Percentiles rank a stretch among this genome's conserved stretches.
Conservation (phyloP, 1,140 invertebrate species). For the Drosophila teissieri region DNA sequence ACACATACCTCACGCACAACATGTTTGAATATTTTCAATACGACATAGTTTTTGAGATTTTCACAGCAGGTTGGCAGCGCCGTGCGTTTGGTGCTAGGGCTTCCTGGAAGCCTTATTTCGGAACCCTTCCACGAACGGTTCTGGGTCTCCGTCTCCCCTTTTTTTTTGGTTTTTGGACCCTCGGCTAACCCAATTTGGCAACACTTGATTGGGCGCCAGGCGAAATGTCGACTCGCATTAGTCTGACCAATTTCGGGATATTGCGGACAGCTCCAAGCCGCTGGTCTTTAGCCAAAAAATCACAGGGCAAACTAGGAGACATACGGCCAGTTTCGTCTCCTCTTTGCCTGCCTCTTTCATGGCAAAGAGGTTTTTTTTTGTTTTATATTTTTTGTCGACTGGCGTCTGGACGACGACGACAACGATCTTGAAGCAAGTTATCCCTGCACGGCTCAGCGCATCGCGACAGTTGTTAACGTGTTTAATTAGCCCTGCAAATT, state of each 20-base stretch:
- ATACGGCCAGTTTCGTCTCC: constrained; percentile 28
- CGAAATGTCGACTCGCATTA: constrained; percentile 71
- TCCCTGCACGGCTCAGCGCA: constrained; percentile 74
- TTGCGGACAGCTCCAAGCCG: constrained; percentile 78
- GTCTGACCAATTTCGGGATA: constrained; percentile 43
- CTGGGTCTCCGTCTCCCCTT: constrained; percentile 1
- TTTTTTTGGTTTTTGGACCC: constrained; percentile 13
- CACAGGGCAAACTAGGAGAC: constrained; percentile 46
- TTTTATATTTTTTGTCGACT: constrained; percentile 27
- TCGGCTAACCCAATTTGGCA: constrained; percentile 74
- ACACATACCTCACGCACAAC: too few relatives aligned
- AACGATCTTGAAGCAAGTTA: constrained; percentile 73
- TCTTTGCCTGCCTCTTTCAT: constrained; percentile 10
- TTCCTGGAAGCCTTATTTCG: constrained; percentile 65
- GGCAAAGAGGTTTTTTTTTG: not conserved
- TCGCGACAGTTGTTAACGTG: constrained; percentile 82
- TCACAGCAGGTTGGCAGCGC: constrained; percentile 51
- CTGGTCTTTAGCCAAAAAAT: constrained; percentile 81
- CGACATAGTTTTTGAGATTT: not conserved
- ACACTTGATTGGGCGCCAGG: constrained; percentile 84
- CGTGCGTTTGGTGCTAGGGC: constrained; percentile 21
- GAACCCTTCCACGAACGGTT: constrained; percentile 62
- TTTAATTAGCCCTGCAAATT: constrained; percentile 82
- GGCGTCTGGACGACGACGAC: constrained; percentile 68
- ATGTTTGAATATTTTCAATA: too few relatives aligned